Evolutionary conservation across 2,888 invertebrate genomes (phyloP).

Genomic region (Thysanoteuthis rhombus): DNA sequence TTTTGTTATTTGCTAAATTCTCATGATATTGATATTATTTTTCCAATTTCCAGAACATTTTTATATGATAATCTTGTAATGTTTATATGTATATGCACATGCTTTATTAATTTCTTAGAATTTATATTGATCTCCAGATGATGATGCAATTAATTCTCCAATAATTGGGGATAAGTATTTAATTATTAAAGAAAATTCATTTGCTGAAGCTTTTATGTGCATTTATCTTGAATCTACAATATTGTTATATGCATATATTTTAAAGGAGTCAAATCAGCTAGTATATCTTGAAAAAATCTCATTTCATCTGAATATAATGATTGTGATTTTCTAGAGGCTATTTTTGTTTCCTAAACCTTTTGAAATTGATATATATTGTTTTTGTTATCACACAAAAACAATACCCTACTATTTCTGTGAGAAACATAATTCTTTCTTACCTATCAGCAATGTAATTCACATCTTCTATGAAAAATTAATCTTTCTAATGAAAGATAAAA

Average conservation of each 20-base stretch:
- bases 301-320: background rate
- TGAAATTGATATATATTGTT: background rate
- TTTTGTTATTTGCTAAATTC: background rate
- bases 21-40: background rate
- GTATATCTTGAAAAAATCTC: background rate
- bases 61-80: background rate
- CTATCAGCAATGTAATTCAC: too few species aligned
- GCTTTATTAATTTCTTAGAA: background rate
- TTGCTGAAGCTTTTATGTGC: background rate
- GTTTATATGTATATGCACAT: background rate
- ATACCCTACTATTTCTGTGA: too few species aligned
- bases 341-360: background rate
- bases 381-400: background rate
- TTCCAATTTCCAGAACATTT: background rate
- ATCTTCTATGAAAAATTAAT: too few species aligned
- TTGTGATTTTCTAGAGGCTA: background rate
- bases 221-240: background rate
- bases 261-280: background rate
- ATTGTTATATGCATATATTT: background rate
- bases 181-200: background rate
- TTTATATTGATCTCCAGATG: background rate
- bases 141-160: background rate
- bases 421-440: too few species aligned
- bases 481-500: background rate
- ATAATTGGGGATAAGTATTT: background rate